A percentile compares a stretch with the other conserved stretches of the same genome.
Evolutionary conservation across 1,140 invertebrate species (phyloP).

Genomic region (Pemphigus obesinymphae): DNA sequence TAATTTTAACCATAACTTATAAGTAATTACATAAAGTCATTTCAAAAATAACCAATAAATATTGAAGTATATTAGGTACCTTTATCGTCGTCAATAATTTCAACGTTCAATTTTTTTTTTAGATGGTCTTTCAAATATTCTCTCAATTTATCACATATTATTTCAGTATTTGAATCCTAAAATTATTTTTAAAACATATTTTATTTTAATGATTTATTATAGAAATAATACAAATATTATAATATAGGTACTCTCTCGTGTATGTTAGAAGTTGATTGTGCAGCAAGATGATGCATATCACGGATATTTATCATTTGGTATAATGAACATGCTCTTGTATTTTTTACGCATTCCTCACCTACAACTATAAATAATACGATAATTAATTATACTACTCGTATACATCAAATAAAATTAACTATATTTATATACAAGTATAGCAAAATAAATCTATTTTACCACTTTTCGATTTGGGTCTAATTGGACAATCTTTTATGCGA

Average conservation of each 20-base stretch:
- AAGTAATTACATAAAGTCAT: too few relatives aligned
- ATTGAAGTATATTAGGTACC: too few relatives aligned
- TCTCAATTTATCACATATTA: constrained; percentile 44
- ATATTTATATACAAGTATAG: background rate
- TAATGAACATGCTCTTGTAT: constrained; percentile 33
- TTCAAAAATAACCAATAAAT: too few relatives aligned
- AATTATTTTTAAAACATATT: background rate
- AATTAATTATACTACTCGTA: background rate
- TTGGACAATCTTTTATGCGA: constrained; percentile 39
- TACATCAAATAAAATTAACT: background rate
- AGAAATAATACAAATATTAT: background rate
- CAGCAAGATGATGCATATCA: constrained; percentile 1
- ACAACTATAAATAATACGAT: background rate
- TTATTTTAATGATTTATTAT: background rate
- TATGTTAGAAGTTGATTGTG: constrained; percentile 32
- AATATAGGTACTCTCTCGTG: background rate
- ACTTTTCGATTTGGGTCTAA: constrained; percentile 13
- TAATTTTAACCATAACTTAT: too few relatives aligned
- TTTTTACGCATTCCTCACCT: constrained; percentile 1
- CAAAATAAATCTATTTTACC: background rate
- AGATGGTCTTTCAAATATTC: constrained; percentile 53
- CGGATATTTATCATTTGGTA: constrained; percentile 33
- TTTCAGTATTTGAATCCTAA: constrained; percentile 32
- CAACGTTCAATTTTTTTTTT: constrained; percentile 52
- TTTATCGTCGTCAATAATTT: constrained; percentile 2